A percentile compares a stretch with the other conserved stretches of the same genome.
These are phyloP conservation scores for Papilio glaucus DNA, from an alignment of 1,140 invertebrate genomes.

Conservation along the genomic window DNA sequence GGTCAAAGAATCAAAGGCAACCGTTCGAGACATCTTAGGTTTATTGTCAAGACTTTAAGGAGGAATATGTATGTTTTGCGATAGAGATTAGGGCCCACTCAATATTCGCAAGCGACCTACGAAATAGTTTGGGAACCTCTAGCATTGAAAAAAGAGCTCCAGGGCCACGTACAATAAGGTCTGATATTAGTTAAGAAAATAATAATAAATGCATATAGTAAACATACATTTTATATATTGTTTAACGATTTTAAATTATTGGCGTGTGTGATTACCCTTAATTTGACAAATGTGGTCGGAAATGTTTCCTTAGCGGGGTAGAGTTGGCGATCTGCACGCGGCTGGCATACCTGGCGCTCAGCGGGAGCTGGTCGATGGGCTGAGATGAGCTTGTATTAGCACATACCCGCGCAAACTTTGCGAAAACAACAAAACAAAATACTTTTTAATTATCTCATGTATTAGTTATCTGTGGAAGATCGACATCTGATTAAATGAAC, in stretches of 20 bases:
- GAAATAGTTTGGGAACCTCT: too few species aligned
- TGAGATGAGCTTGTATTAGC: slow-evolving; percentile 1
- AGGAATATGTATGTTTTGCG: too few species aligned
- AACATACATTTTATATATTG: not conserved
- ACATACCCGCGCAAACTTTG: not conserved
- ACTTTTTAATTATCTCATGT: slow-evolving; percentile 1
- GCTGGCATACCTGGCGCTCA: not conserved
- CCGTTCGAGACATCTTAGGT: too few species aligned
- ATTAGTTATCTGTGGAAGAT: slow-evolving; percentile 12
- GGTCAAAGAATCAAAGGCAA: too few species aligned
- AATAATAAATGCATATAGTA: too few species aligned
- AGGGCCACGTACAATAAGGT: too few species aligned
- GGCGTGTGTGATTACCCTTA: not conserved
- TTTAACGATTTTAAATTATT: not conserved
- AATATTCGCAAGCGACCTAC: too few species aligned
- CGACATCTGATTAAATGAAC: not conserved
- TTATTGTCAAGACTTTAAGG: too few species aligned
- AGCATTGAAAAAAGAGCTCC: too few species aligned
- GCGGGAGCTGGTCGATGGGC: not conserved
- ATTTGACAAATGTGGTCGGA: slow-evolving; percentile 38
- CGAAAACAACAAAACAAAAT: not conserved
- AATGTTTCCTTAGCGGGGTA: slow-evolving; percentile 35
- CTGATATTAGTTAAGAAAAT: too few species aligned
- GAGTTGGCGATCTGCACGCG: slow-evolving; percentile 23
- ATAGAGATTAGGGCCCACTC: too few species aligned